Base-by-base conservation (phyloP, 2,113 vertebrate species). In the Mastomys coucha region DNA sequence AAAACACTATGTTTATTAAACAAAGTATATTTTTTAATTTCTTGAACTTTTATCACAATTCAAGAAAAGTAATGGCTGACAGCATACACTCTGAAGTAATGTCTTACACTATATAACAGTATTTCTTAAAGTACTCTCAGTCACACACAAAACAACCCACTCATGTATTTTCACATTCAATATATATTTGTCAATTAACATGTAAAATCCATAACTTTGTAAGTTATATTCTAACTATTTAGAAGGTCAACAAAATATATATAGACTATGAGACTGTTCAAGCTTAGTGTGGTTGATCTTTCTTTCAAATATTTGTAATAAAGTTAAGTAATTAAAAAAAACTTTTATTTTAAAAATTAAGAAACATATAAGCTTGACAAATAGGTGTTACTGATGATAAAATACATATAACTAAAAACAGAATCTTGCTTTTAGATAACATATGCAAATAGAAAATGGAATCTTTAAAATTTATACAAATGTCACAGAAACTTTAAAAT, bases 1-100 rank as follows among this genome's bases (percentile, higher is more conserved):
- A 77, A 77, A 77, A 31, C 7, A 31, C 45, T 77, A 77, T 51
- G 42, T 1, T 0, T 45, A 77, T 77, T 6, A 77, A 77, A 31
- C 28, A 51, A 60, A 60, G 58, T 60, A 60, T 58, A 45, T 45
- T 45, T 45, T 45, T 45, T 45, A 45, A 56, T 76, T 76, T 76
- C 19, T 16, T 53, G 31, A 80, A 19, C 31, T 91, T 63, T 42
- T 45, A 72, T 91, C 95, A 75, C 82, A 22, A 6, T 84, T 96
- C 67, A 94, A 89, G 42, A 78, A 87, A 95, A 51, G 56, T 94
- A 95, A 91, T 93, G 90, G 91, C 81, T 88, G 70, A 72, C 73
- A 96, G 67, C 95, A 91, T n/a, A 31, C 49, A 56, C 51, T 96
- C n/a, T 76, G 84, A 96, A 97, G 96, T 97, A 94, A 97, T 65